Evolutionary conservation across 2,888 invertebrate genomes (phyloP).

Genomic region (Volucella bombylans): DNA sequence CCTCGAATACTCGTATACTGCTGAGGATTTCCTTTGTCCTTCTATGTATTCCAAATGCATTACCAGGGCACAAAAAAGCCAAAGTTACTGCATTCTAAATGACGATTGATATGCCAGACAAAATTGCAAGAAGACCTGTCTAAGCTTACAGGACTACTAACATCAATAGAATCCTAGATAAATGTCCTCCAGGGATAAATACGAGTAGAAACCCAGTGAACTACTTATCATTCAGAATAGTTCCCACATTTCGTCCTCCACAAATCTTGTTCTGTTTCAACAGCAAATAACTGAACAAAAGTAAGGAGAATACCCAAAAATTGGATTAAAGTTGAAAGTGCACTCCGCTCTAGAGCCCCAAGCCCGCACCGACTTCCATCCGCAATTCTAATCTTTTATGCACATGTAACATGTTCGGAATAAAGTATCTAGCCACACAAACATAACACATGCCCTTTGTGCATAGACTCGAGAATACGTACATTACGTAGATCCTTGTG

Average conservation of each 20-base stretch:
- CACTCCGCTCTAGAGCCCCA: slow-evolving; percentile 1
- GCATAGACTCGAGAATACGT: too few species aligned
- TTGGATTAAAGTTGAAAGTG: slow-evolving; percentile 63
- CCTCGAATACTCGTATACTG: too few species aligned
- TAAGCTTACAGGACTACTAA: slow-evolving; percentile 1
- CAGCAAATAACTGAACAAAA: not conserved
- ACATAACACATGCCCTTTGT: not conserved
- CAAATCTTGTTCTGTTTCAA: slow-evolving; percentile 42
- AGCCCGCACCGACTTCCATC: slow-evolving; percentile 2
- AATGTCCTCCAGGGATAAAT: slow-evolving; percentile 39
- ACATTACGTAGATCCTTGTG: too few species aligned
- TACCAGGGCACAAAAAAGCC: not conserved
- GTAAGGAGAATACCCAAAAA: slow-evolving; percentile 30
- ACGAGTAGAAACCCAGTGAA: slow-evolving; percentile 26
- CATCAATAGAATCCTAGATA: slow-evolving; percentile 24
- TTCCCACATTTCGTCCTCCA: slow-evolving; percentile 48
- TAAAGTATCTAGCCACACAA: slow-evolving; percentile 19
- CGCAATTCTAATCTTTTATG: slow-evolving; percentile 15
- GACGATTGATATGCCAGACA: not conserved
- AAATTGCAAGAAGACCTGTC: slow-evolving; percentile 1
- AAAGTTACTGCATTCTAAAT: slow-evolving; percentile 2
- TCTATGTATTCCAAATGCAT: too few species aligned
- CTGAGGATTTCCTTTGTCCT: too few species aligned
- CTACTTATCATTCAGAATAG: slow-evolving; percentile 49
- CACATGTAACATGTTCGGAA: slow-evolving; percentile 31